Evolutionary conservation across 2,888 invertebrate genomes (phyloP).

Genomic region (Steinernema carpocapsae): DNA sequence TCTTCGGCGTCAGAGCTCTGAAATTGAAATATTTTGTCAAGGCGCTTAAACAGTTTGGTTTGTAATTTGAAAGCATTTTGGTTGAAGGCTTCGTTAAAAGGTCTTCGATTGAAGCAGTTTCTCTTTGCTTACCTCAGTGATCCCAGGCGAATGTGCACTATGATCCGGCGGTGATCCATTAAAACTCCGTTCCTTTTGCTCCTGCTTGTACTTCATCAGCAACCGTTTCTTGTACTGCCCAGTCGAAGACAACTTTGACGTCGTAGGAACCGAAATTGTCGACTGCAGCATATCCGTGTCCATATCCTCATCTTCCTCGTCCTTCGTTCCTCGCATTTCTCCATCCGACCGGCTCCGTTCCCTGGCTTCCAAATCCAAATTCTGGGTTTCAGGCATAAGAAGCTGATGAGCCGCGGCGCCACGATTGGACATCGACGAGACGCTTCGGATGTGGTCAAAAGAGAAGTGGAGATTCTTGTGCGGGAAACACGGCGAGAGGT

Average conservation of each 20-base stretch:
- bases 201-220: conserved; percentile 56
- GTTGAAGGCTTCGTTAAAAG: too few relatives aligned
- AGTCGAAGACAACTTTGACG: conserved; percentile 39
- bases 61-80: too few relatives aligned
- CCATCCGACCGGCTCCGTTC: conserved; percentile 67
- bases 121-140: conserved; percentile 45
- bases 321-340: conserved; percentile 55
- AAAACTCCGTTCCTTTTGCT: conserved; percentile 46
- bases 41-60: background rate
- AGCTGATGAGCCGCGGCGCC: conserved; percentile 41
- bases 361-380: conserved; percentile 45
- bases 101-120: too few relatives aligned
- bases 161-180: conserved; percentile 22
- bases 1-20: conserved; percentile 48
- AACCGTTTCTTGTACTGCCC: conserved; percentile 61
- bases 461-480: conserved; percentile 45
- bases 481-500: conserved; percentile 47
- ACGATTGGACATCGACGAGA: conserved; percentile 60
- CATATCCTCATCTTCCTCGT: conserved; percentile 52
- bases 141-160: conserved; percentile 47
- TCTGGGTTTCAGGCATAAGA: conserved; percentile 41
- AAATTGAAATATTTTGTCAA: background rate
- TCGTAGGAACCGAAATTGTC: conserved; percentile 58
- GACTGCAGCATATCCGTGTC: conserved; percentile 53
- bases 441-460: conserved; percentile 60